Evolutionary conservation across 2,888 invertebrate genomes (phyloP).

Genomic region (Eupeodes luniger): DNA sequence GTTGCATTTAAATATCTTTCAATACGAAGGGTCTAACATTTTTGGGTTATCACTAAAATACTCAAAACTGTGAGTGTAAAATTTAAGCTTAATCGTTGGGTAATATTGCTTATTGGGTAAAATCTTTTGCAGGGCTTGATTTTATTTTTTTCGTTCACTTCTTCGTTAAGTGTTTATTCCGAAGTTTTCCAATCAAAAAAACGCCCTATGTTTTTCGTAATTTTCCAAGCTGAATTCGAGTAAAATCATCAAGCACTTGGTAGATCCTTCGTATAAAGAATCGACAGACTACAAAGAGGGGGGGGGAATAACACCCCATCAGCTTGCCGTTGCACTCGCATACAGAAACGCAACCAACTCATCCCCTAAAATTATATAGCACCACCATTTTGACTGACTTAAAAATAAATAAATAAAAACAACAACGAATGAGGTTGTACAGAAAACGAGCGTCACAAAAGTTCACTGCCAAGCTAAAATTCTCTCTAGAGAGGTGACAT

Average conservation of each 20-base stretch:
- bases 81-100: too few species aligned
- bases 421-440: not conserved
- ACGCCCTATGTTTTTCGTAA: not conserved
- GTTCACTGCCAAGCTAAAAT: slow-evolving; percentile 54
- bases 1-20: not conserved
- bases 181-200: not conserved
- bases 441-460: slow-evolving; percentile 33
- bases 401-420: not conserved
- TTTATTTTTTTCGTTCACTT: too few species aligned
- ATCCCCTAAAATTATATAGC: not conserved
- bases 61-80: too few species aligned
- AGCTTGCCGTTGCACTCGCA: not conserved
- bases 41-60: too few species aligned
- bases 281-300: slow-evolving; percentile 30
- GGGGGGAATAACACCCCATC: not conserved
- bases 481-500: slow-evolving; percentile 40
- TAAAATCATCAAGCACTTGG: slow-evolving; percentile 47
- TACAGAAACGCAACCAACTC: slow-evolving; percentile 12
- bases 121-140: too few species aligned
- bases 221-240: slow-evolving; percentile 51
- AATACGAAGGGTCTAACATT: too few species aligned
- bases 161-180: too few species aligned
- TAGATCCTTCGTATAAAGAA: not conserved
- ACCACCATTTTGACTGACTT: slow-evolving; percentile 46
- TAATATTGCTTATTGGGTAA: too few species aligned